These are phyloP conservation scores for Apis cerana DNA, from an alignment of 1,140 invertebrate species.

Conservation along the genomic window DNA sequence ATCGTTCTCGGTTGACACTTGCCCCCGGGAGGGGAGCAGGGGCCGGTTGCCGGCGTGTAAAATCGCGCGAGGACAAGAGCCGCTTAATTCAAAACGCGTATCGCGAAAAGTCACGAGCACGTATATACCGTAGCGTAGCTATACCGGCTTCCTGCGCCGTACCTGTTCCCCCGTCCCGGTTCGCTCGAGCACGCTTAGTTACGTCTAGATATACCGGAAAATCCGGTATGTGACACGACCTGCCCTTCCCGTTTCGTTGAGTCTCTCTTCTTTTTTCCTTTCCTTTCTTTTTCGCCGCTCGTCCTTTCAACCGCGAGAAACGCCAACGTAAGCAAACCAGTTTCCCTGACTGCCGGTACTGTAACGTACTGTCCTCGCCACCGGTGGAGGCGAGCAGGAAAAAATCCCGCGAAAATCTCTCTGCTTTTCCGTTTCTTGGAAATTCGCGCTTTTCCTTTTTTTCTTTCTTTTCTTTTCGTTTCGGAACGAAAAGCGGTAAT, in stretches of 20 bases:
- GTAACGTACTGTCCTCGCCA: slow-evolving; percentile 24
- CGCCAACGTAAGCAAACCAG: slow-evolving; percentile 70
- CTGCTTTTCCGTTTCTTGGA: too few species aligned
- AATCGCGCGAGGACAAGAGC: slow-evolving; percentile 39
- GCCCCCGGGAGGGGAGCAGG: slow-evolving; percentile 1
- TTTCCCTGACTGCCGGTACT: slow-evolving; percentile 51
- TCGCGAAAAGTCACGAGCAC: slow-evolving; percentile 45
- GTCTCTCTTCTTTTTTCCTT: slow-evolving; percentile 4
- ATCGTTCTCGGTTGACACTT: slow-evolving; percentile 54
- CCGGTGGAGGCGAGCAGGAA: neutral
- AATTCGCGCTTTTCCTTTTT: too few species aligned
- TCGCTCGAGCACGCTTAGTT: slow-evolving; percentile 40
- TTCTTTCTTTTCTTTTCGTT: too few species aligned
- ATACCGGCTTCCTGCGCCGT: slow-evolving; percentile 9
- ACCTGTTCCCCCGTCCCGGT: slow-evolving; percentile 6
- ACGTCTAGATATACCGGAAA: slow-evolving; percentile 68
- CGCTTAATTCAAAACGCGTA: slow-evolving; percentile 54
- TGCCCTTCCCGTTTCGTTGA: slow-evolving; percentile 66
- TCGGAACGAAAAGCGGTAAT: too few species aligned
- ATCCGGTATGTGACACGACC: slow-evolving; percentile 59
- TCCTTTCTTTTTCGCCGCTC: slow-evolving; percentile 18
- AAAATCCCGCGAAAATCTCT: too few species aligned
- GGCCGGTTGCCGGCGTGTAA: slow-evolving; percentile 7
- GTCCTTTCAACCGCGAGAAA: slow-evolving; percentile 52
- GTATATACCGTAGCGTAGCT: neutral